Evolutionary conservation across 2,113 vertebrate species (phyloP).

Genomic region (Potamarius usumacintae): DNA sequence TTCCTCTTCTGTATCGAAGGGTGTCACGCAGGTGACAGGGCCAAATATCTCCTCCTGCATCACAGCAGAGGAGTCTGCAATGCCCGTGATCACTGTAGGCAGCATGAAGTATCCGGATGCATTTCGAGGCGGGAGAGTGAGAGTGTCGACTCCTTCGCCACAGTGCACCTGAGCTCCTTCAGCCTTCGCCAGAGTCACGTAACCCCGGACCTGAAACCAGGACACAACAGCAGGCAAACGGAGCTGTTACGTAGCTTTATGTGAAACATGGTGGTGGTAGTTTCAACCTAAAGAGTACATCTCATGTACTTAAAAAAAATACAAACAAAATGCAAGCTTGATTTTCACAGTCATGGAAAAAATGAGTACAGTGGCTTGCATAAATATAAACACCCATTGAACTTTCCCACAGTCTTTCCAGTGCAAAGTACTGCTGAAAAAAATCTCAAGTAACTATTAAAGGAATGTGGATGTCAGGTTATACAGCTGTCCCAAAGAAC

Average conservation of each 20-base stretch:
- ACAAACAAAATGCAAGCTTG: not conserved
- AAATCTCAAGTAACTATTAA: constrained; percentile 15
- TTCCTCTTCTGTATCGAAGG: constrained; percentile 90
- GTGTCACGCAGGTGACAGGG: constrained; percentile 86
- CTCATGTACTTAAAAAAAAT: not conserved
- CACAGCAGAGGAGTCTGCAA: constrained; percentile 82
- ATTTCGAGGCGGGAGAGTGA: constrained; percentile 76
- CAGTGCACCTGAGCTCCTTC: constrained; percentile 88
- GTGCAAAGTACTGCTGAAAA: not conserved
- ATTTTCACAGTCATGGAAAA: not conserved
- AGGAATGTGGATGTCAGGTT: not conserved
- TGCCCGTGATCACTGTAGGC: constrained; percentile 83
- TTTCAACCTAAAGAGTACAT: not conserved
- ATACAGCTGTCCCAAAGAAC: not conserved
- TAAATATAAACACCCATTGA: constrained; percentile 1
- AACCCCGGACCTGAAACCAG: constrained; percentile 80
- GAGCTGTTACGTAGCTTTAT: not conserved
- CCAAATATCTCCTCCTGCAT: constrained; percentile 99
- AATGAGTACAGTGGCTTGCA: not conserved
- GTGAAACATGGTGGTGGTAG: not conserved
- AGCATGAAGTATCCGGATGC: constrained; percentile 88
- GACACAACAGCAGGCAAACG: constrained; percentile 22
- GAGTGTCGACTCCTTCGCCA: constrained; percentile 84
- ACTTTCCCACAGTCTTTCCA: not conserved
- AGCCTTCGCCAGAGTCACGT: constrained; percentile 77